A percentile compares a stretch with the other conserved stretches of the same genome.
phyloP scores from a whole-genome alignment of 1,140 invertebrate genomes.

The Pseudomyrmex sp. region DNA sequence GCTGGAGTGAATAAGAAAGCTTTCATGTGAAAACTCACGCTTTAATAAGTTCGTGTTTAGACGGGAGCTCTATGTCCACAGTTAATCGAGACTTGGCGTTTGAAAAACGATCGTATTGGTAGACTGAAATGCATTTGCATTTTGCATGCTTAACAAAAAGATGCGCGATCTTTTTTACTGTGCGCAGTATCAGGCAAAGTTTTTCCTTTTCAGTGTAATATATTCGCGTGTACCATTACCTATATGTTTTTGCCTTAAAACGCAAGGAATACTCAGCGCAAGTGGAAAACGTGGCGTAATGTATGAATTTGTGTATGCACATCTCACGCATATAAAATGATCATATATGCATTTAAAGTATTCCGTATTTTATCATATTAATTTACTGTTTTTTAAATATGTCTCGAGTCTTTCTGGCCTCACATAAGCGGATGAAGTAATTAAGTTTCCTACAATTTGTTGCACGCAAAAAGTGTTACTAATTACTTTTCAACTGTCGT shows the following conservation, averaged over 20 bases:
- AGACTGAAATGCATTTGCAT: constrained; percentile 23
- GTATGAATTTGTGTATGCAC: too few species aligned
- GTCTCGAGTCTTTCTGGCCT: too few species aligned
- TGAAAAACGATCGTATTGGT: constrained; percentile 23
- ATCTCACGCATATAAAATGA: background rate
- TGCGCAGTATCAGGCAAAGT: background rate
- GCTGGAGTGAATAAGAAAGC: constrained; percentile 33
- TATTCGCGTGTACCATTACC: too few species aligned
- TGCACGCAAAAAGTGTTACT: background rate
- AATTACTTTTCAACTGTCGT: background rate
- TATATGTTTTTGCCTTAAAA: constrained; percentile 7
- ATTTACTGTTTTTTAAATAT: background rate
- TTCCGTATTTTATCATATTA: background rate
- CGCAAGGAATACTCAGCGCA: background rate
- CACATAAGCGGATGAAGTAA: too few species aligned
- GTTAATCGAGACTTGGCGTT: constrained; percentile 12
- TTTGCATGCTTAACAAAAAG: constrained; percentile 21
- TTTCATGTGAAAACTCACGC: constrained; percentile 21
- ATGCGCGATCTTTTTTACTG: background rate
- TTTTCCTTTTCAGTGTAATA: background rate
- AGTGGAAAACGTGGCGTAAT: too few species aligned
- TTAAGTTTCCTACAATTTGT: background rate
- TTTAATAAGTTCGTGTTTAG: constrained; percentile 41
- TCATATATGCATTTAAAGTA: background rate
- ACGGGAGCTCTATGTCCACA: background rate